Evolutionary conservation across 2,797 vertebrate species (phyloP), one percentile per base, ranked within the genome.

Genomic region (Mormyrops attenuatus): DNA sequence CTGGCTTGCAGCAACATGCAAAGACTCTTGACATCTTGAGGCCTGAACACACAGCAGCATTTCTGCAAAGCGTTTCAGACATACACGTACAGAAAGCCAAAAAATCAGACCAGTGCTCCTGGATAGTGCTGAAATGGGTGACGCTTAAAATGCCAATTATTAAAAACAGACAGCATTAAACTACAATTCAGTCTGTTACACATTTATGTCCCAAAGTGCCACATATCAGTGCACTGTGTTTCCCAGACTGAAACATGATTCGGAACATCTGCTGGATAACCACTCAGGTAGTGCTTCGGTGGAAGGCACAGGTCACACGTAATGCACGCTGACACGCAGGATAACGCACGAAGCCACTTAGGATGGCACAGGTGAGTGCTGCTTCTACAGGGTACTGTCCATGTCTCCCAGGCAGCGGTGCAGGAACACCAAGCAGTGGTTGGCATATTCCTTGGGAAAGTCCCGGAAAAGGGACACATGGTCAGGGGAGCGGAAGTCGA

Each of bases 401-500:
- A 38, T 90, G 17, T 92, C 90, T 90, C 92, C 93, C 95, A 96
- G 95, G 93, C 98, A 99, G 73, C 93, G 92, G 1, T 90, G 91
- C 90, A 99, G 94, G 94, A 99, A 99, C 0, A 94, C 89, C 0
- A 91, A 90, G 88, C 98, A 99, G 89, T 96, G 95, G 57, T 88
- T 94, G 4, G 95, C 89, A 90, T 99, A 99, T 44, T 96, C 95
- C 92, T 95, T 93, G 0, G 98, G 97, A 90, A 97, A 98, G 47
- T 94, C 94, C 0, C 96, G 95, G 91, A 97, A 96, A 85, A 99
- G 97, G 69, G 96, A 94, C 85, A 99, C 98, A 0, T 99, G 99
- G 11, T 96, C 92, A 0, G 97, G 97, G 49, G 96, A 96, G 0
- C 91, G 92, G 44, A 99, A 99, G 94, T 99, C 97, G 49, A 97